These are phyloP conservation scores for Eilema griseolum DNA, from an alignment of 2,888 invertebrate genomes.

Conservation along the genomic window DNA sequence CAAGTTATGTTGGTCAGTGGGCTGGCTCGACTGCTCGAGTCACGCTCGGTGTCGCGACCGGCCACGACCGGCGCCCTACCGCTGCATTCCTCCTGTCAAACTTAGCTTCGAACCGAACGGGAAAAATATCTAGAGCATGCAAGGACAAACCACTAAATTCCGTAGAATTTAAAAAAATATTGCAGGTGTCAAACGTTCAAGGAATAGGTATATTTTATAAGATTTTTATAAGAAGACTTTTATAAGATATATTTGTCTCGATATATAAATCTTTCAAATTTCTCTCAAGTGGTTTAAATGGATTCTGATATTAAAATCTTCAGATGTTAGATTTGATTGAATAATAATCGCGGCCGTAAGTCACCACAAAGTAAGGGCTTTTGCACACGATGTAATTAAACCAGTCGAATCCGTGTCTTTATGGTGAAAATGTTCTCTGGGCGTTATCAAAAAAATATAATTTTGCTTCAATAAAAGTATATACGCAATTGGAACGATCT, in stretches of 20 bases:
- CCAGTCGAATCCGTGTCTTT: no score
- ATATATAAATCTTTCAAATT: background rate
- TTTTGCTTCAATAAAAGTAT: no score
- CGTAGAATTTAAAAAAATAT: slow-evolving; percentile 54
- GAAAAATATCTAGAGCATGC: slow-evolving; percentile 70
- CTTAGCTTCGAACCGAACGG: slow-evolving; percentile 71
- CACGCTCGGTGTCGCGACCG: slow-evolving; percentile 74
- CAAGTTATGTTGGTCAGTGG: slow-evolving; percentile 58
- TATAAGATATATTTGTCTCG: background rate
- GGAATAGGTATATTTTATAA: no score
- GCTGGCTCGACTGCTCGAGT: slow-evolving; percentile 72
- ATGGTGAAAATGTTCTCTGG: no score
- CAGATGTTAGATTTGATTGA: background rate
- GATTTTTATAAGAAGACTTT: no score
- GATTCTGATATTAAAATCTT: background rate
- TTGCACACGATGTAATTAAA: background rate
- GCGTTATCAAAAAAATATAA: no score
- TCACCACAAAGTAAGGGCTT: background rate
- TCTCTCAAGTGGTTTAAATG: no score
- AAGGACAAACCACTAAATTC: slow-evolving; percentile 68
- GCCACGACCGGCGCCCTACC: slow-evolving; percentile 77
- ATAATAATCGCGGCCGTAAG: background rate
- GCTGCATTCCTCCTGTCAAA: slow-evolving; percentile 82
- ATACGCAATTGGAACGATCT: no score
- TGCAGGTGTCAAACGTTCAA: slow-evolving; percentile 20